Evolutionary conservation across 1,140 invertebrate species (phyloP).

Genomic region (Metaphire vulgaris): DNA sequence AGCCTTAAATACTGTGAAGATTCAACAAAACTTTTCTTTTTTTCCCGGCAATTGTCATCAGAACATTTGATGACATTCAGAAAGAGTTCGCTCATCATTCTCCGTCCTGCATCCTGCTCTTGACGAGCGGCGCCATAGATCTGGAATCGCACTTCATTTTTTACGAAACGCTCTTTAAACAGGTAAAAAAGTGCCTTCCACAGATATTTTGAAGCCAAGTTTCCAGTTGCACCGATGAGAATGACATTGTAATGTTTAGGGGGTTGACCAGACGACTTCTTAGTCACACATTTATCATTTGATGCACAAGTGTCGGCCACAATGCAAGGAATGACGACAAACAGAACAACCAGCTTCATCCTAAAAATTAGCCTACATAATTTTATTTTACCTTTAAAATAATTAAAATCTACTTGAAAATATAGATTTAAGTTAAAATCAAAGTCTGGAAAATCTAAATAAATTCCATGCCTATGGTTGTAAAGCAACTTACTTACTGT

Average conservation of each 20-base stretch:
- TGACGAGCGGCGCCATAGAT: slow-evolving; percentile 36
- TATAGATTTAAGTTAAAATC: too few relatives aligned
- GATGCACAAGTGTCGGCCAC: not conserved
- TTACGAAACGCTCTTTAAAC: slow-evolving; percentile 31
- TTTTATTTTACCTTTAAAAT: too few relatives aligned
- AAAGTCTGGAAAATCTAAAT: too few relatives aligned
- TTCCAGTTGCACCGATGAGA: slow-evolving; percentile 37
- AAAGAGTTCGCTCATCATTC: slow-evolving; percentile 28
- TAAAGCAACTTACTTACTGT: too few relatives aligned
- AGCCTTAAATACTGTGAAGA: slow-evolving; percentile 27
- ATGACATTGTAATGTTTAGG: slow-evolving; percentile 26
- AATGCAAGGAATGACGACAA: not conserved
- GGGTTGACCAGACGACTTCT: not conserved
- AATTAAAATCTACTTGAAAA: too few relatives aligned
- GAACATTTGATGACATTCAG: slow-evolving; percentile 22
- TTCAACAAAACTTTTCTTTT: slow-evolving; percentile 26
- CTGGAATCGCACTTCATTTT: slow-evolving; percentile 35
- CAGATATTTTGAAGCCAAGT: slow-evolving; percentile 45
- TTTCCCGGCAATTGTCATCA: slow-evolving; percentile 17
- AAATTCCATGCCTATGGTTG: too few relatives aligned
- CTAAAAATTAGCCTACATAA: not conserved
- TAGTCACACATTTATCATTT: not conserved
- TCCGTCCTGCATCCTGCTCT: slow-evolving; percentile 16
- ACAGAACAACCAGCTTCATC: not conserved
- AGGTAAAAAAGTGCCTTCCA: slow-evolving; percentile 43